These are phyloP conservation scores for Bradypodion ventrale DNA, from an alignment of 2,797 vertebrate species.

Conservation along the genomic window DNA sequence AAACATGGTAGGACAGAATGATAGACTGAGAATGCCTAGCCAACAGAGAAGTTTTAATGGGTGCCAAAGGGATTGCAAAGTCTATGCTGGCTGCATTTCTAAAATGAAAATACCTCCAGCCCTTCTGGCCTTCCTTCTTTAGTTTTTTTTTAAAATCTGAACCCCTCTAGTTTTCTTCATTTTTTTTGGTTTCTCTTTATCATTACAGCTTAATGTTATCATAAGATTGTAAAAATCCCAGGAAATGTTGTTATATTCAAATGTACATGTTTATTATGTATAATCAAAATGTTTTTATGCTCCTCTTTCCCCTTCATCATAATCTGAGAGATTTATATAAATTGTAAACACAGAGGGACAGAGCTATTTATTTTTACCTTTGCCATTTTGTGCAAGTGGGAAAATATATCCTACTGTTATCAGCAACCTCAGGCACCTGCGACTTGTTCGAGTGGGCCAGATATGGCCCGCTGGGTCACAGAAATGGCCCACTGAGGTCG, in stretches of 20 bases:
- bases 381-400: neutral
- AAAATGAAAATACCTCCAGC: neutral
- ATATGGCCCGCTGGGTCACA: too few relatives aligned
- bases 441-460: too few relatives aligned
- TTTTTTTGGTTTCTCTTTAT: neutral
- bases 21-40: neutral
- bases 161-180: neutral
- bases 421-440: neutral
- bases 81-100: neutral
- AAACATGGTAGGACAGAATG: neutral
- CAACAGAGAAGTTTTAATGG: neutral
- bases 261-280: neutral
- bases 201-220: neutral
- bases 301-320: neutral
- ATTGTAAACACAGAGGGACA: neutral
- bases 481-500: too few relatives aligned
- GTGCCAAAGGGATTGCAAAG: neutral
- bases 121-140: too few relatives aligned
- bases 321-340: neutral
- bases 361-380: neutral
- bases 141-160: too few relatives aligned
- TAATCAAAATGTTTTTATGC: neutral
- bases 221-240: neutral
- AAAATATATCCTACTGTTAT: neutral
- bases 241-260: neutral